Percentiles rank a stretch among this genome's conserved stretches.
These are phyloP conservation scores for Synergus laeviventris DNA, from an alignment of 2,888 invertebrate species.

Conservation along the genomic window DNA sequence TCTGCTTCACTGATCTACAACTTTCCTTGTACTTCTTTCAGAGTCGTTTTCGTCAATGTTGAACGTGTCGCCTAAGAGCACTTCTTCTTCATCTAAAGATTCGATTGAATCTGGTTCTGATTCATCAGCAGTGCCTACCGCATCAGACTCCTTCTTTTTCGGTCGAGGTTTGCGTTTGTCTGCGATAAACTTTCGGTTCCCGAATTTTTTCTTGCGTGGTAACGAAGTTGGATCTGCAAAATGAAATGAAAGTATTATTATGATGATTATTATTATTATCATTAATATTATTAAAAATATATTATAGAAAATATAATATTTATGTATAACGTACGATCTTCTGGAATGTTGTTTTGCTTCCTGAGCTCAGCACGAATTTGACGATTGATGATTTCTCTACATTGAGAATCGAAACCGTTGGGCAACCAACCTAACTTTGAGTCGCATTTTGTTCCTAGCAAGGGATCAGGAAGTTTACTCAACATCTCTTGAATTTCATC, in stretches of 20 bases:
- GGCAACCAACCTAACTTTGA: constrained; percentile 89
- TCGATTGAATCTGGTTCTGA: constrained; percentile 34
- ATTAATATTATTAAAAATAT: no score
- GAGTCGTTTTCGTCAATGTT: constrained; percentile 37
- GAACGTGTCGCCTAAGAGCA: neutral
- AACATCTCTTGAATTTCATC: constrained; percentile 89
- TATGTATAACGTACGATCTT: constrained; percentile 66
- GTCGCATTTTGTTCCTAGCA: constrained; percentile 81
- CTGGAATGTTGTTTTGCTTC: constrained; percentile 72
- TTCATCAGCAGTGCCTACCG: neutral
- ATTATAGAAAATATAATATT: no score
- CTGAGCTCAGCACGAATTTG: constrained; percentile 79
- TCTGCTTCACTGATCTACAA: constrained; percentile 46
- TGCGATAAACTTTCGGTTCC: neutral
- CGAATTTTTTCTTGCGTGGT: constrained; percentile 63
- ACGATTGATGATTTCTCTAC: constrained; percentile 85
- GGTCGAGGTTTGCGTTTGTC: neutral
- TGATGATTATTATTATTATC: no score
- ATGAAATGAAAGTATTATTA: constrained; percentile 1
- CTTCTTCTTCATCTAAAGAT: constrained; percentile 6
- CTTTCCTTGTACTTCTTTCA: neutral
- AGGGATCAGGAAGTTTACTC: constrained; percentile 80
- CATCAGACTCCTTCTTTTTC: neutral
- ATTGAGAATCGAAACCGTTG: constrained; percentile 82
- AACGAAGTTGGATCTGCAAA: constrained; percentile 69